Evolutionary conservation across 2,888 invertebrate genomes (phyloP), one percentile per base, ranked within the genome.

Genomic region (Herminia tarsipennalis): DNA sequence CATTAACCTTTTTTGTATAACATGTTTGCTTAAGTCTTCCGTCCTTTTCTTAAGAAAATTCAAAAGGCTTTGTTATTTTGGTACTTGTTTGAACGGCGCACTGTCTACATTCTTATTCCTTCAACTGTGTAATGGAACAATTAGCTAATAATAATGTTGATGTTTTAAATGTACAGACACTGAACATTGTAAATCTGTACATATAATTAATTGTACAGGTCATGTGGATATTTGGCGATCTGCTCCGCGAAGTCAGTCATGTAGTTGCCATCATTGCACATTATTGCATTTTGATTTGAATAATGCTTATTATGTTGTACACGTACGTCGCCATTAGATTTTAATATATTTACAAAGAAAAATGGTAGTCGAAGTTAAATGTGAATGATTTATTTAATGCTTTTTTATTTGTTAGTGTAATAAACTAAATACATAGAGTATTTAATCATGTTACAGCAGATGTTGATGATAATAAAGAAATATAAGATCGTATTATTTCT

Each of bases 221-320:
- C 86, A 91, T 91, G 91, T 91, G 91, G 91, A 91, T 91, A 90
- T 91, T 91, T 90, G 83, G 89, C 91, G 91, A 90, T 88, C 81
- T 78, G 83, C 82, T 86, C 86, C 86, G 86, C 83, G 86, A 76
- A 72, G 64, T 80, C 72, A 71, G 56, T 75, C 77, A 76, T 63
- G 78, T 83, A 79, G 77, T 72, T 62, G 62, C 61, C 83, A 86
- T 83, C 66, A 59, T 80, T 85, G 79, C 56, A 73, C 59, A 64
- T 70, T 69, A 77, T 71, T 75, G 76, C 77, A 77, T 76, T 78
- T 80, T 82, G 59, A 73, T 70, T 82, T 81, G 25, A 63, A 41
- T 36, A 73, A 73, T 69, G 83, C 83, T 86, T 86, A 50, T 81
- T 79, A 66, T 73, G 66, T 77, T 76, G 70, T 12, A 70, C 56